A percentile compares a stretch with the other conserved stretches of the same genome.
These are phyloP conservation scores for Amphiduros pacificus DNA, from an alignment of 2,888 invertebrate species.

Conservation along the genomic window DNA sequence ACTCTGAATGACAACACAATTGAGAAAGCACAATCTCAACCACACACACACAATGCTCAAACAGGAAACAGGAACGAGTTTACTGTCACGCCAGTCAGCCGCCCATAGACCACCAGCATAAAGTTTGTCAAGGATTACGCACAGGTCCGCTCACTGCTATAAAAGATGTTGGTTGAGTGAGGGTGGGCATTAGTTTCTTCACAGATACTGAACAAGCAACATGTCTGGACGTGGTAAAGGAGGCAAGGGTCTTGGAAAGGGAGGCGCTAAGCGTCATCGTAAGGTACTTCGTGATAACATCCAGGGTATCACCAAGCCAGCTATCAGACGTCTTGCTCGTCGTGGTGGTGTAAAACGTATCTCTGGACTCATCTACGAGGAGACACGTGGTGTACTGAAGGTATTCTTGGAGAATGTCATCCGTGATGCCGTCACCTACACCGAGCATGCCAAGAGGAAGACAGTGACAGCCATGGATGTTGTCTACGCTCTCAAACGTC, in stretches of 20 bases:
- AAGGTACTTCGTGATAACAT: conserved; percentile 78
- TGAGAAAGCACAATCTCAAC: no score
- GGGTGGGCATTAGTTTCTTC: no score
- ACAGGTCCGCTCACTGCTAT: no score
- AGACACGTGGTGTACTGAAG: conserved; percentile 77
- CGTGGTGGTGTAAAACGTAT: conserved; percentile 69
- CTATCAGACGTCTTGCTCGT: conserved; percentile 75
- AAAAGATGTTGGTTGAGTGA: no score
- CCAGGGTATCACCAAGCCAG: conserved; percentile 78
- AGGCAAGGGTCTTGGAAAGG: conserved; percentile 77
- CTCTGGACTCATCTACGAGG: conserved; percentile 78
- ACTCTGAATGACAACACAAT: no score
- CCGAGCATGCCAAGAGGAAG: conserved; percentile 84
- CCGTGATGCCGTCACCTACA: conserved; percentile 82
- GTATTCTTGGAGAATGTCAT: conserved; percentile 83
- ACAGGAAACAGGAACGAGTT: no score
- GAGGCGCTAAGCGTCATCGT: conserved; percentile 80
- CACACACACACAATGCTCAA: no score
- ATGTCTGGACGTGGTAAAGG: conserved; percentile 83
- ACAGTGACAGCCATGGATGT: conserved; percentile 73
- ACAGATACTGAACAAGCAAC: no score
- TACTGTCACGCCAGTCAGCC: no score
- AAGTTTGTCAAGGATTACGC: no score
- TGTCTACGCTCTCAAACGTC: conserved; percentile 11
- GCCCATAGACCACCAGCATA: no score